These are phyloP conservation scores for Eucriotettix oculatus DNA, from an alignment of 2,888 invertebrate genomes.

Conservation along the genomic window DNA sequence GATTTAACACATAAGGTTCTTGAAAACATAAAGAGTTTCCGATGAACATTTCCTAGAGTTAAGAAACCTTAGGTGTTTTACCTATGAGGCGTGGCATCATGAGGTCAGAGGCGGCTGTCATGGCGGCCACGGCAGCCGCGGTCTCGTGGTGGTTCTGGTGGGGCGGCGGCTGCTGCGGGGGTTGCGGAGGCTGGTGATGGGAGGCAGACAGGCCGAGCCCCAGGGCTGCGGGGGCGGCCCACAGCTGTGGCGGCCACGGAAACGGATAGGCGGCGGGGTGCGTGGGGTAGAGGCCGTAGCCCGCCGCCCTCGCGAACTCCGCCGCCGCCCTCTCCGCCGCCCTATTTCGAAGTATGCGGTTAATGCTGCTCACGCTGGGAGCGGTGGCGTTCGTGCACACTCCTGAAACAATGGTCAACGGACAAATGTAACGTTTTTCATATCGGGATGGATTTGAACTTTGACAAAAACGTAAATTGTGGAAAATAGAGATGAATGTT, in stretches of 20 bases:
- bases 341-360: constrained; percentile 85
- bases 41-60: too few relatives aligned
- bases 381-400: constrained; percentile 91
- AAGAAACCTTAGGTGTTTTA: too few relatives aligned
- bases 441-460: too few relatives aligned
- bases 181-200: constrained; percentile 11
- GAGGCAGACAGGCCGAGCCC: constrained; percentile 7
- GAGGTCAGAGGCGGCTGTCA: constrained; percentile 6
- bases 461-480: too few relatives aligned
- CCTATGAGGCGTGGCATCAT: constrained; percentile 17
- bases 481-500: too few relatives aligned
- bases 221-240: constrained; percentile 15
- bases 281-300: constrained; percentile 60
- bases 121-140: background rate
- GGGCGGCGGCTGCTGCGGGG: constrained; percentile 12
- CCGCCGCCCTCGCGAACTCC: constrained; percentile 84
- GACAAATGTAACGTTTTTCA: background rate
- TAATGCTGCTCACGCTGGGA: constrained; percentile 93
- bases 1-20: too few relatives aligned
- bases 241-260: constrained; percentile 14
- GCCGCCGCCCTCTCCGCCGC: constrained; percentile 93
- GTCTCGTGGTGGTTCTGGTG: constrained; percentile 1
- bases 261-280: constrained; percentile 32
- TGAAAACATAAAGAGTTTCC: too few relatives aligned
- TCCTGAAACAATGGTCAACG: constrained; percentile 34